Evolutionary conservation across 2,888 invertebrate species (phyloP).

Genomic region (Zaprionus lineosus): DNA sequence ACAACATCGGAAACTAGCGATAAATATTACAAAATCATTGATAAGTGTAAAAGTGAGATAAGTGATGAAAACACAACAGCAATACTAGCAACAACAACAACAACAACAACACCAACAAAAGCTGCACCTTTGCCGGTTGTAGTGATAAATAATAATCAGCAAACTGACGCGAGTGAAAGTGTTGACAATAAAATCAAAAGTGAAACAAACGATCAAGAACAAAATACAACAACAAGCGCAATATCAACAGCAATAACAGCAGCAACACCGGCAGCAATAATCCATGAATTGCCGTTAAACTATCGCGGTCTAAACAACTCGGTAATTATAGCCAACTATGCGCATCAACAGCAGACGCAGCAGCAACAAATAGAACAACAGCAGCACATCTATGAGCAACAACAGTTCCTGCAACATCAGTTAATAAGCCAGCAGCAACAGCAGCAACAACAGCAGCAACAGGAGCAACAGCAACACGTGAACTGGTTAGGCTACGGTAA

Average conservation of each 20-base stretch:
- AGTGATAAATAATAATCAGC: constrained; percentile 67
- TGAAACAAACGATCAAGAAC: constrained; percentile 53
- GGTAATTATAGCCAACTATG: constrained; percentile 79
- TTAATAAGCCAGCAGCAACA: constrained; percentile 66
- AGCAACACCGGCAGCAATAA: constrained; percentile 23
- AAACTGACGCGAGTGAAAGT: constrained; percentile 67
- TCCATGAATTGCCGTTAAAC: constrained; percentile 68
- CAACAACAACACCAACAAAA: constrained; percentile 42
- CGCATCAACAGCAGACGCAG: constrained; percentile 62
- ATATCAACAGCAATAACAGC: constrained; percentile 22
- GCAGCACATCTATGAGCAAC: constrained; percentile 63
- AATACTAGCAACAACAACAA: constrained; percentile 37
- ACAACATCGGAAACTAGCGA: constrained; percentile 39
- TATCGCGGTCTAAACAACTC: constrained; percentile 82
- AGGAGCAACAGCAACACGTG: constrained; percentile 52
- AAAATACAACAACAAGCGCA: constrained; percentile 30
- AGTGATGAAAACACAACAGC: constrained; percentile 44
- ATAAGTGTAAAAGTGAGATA: constrained; percentile 67
- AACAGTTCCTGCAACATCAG: constrained; percentile 59
- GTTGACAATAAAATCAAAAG: constrained; percentile 71
- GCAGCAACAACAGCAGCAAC: constrained; percentile 59
- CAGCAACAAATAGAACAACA: constrained; percentile 61
- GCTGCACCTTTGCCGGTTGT: constrained; percentile 51
- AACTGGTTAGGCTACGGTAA: constrained; percentile 59
- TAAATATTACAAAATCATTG: constrained; percentile 62